Percentiles rank a stretch among this genome's conserved stretches.
These are phyloP conservation scores for Mobula hypostoma DNA, from an alignment of 2,113 vertebrate genomes.

Conservation along the genomic window DNA sequence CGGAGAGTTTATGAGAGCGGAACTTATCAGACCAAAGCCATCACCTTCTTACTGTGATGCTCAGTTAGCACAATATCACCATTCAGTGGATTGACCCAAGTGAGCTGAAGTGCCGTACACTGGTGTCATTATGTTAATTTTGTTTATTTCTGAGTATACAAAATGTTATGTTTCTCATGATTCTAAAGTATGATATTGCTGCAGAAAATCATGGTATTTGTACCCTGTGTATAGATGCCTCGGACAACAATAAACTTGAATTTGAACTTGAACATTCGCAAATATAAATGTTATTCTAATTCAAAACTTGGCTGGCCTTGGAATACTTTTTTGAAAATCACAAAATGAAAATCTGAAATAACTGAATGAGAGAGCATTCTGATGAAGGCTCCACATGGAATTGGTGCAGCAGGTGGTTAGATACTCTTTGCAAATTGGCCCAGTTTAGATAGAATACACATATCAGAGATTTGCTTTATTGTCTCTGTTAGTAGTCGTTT, in stretches of 20 bases:
- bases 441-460: background rate
- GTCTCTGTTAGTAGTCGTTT: background rate
- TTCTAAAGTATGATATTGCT: no score
- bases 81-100: background rate
- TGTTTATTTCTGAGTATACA: no score
- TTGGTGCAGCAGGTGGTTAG: background rate
- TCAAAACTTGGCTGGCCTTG: background rate
- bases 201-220: no score
- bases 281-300: background rate
- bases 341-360: background rate
- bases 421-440: background rate
- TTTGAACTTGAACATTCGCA: no score
- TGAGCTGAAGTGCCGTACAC: background rate
- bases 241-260: no score
- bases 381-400: background rate
- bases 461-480: background rate
- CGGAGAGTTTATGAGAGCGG: background rate
- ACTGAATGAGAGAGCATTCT: background rate
- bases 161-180: no score
- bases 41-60: background rate
- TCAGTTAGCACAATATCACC: background rate
- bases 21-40: background rate
- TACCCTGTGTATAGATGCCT: no score
- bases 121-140: no score
- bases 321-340: background rate